These are phyloP conservation scores for Notodonta ziczac DNA, from an alignment of 2,888 invertebrate species.

Conservation along the genomic window DNA sequence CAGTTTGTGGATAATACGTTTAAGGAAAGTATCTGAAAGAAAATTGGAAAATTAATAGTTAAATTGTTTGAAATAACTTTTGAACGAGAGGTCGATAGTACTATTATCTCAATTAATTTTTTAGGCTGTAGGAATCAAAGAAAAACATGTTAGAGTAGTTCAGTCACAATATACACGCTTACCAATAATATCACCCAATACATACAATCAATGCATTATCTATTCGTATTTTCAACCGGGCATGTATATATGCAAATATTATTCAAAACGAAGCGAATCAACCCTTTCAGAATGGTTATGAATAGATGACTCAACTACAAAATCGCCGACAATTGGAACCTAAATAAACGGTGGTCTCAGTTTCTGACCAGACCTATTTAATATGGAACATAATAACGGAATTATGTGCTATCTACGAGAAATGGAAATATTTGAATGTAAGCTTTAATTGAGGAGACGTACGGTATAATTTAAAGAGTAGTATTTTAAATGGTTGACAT, in stretches of 20 bases:
- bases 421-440: background rate
- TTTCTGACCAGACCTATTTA: background rate
- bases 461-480: background rate
- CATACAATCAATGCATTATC: background rate
- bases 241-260: background rate
- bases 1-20: too few species aligned
- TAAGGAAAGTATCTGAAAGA: too few species aligned
- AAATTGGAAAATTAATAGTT: too few species aligned
- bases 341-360: background rate
- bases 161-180: too few species aligned
- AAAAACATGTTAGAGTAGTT: too few species aligned
- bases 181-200: too few species aligned
- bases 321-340: constrained; percentile 4
- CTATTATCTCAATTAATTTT: too few species aligned
- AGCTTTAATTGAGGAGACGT: background rate
- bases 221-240: background rate
- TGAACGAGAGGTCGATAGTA: too few species aligned
- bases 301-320: constrained; percentile 5
- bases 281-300: background rate
- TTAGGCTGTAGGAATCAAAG: too few species aligned
- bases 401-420: background rate
- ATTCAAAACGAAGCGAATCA: background rate
- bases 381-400: background rate
- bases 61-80: too few species aligned
- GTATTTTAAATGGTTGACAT: background rate